These are phyloP conservation scores for Gymnopithys bicolor DNA, from an alignment of 2,797 vertebrate genomes.

Conservation along the genomic window DNA sequence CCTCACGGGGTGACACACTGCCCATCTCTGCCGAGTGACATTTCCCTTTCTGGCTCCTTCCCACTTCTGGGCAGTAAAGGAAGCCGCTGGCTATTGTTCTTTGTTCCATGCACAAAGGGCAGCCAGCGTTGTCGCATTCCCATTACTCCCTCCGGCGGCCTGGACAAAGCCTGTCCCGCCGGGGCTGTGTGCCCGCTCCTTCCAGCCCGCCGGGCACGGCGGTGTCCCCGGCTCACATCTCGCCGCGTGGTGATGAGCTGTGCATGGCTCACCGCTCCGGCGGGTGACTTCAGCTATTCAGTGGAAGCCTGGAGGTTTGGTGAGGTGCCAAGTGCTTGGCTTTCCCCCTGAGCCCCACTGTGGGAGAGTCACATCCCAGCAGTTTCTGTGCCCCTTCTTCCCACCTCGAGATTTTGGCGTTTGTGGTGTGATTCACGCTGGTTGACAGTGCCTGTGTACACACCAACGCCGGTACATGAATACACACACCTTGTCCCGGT, in stretches of 20 bases:
- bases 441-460: rapidly evolving
- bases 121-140: not conserved
- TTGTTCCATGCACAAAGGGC: conserved; percentile 9
- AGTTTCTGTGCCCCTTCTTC: not conserved
- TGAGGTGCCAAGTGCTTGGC: not conserved
- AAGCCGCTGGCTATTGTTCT: conserved; percentile 12
- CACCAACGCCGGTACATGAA: rapidly evolving
- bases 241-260: not conserved
- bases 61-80: not conserved
- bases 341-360: not conserved
- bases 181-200: not conserved
- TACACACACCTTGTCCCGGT: not conserved
- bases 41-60: not conserved
- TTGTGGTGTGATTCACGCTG: rapidly evolving
- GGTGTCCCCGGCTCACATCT: not conserved
- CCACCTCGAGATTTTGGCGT: rapidly evolving
- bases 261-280: not conserved
- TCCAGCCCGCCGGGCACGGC: not conserved
- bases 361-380: not conserved
- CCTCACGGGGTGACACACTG: not conserved
- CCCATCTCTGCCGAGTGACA: not conserved
- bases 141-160: not conserved
- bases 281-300: not conserved
- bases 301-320: not conserved
- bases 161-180: not conserved